Conservation (phyloP, 2,797 vertebrate species). For the Chromobotia macracanthus region DNA sequence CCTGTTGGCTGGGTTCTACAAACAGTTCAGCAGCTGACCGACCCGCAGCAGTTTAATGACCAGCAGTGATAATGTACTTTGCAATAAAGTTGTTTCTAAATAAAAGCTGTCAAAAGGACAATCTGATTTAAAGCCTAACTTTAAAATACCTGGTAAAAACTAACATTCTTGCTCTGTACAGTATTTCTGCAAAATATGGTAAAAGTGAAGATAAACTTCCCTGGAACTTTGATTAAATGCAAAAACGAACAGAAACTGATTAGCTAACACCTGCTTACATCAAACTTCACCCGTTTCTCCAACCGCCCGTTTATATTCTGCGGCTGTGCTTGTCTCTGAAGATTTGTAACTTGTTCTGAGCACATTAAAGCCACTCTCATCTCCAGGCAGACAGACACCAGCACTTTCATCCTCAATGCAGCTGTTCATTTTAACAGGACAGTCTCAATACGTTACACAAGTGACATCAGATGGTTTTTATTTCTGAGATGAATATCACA, state of each 20-base stretch:
- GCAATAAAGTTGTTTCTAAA: not conserved
- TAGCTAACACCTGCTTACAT: conserved; percentile 11
- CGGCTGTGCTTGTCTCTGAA: conserved; percentile 65
- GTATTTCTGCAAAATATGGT: not conserved
- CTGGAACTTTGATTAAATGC: too few relatives aligned
- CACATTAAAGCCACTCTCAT: conserved; percentile 72
- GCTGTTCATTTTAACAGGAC: conserved; percentile 69
- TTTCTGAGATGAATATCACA: conserved; percentile 68
- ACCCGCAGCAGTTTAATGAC: too few relatives aligned
- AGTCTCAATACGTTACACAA: conserved; percentile 73
- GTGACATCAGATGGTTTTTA: conserved; percentile 73
- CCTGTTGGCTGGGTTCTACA: too few relatives aligned
- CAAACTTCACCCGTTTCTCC: conserved; percentile 41
- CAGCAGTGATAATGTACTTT: not conserved
- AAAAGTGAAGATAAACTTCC: not conserved
- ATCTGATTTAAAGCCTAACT: not conserved
- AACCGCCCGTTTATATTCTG: conserved; percentile 54
- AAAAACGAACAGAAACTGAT: not conserved
- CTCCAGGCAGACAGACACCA: conserved; percentile 47
- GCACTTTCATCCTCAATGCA: conserved; percentile 59
- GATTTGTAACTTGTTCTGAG: conserved; percentile 79
- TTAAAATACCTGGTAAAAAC: not conserved
- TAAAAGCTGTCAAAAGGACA: too few relatives aligned
- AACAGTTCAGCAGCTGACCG: not conserved
- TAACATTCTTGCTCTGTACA: not conserved